These are phyloP conservation scores for Suncus etruscus DNA, from an alignment of 2,113 vertebrate genomes.

Conservation along the genomic window DNA sequence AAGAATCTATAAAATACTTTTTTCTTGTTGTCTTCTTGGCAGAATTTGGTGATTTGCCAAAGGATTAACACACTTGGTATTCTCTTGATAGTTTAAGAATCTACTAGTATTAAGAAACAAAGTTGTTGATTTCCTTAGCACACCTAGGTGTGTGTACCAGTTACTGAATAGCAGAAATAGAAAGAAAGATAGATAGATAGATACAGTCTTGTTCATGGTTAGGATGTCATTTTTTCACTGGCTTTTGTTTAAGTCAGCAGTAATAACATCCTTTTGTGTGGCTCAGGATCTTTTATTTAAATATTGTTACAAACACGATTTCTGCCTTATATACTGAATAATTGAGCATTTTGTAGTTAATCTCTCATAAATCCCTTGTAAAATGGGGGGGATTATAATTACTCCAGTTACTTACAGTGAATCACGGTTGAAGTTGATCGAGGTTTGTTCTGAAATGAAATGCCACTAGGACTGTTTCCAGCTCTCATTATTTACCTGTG, in stretches of 20 bases:
- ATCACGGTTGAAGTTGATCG: not conserved
- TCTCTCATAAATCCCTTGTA: not conserved
- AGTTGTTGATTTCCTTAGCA: not conserved
- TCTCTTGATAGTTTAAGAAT: slow-evolving; percentile 37
- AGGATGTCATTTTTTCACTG: not conserved
- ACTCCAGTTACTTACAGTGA: not conserved
- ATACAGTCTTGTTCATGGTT: not conserved
- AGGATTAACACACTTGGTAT: not conserved
- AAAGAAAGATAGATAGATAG: not conserved
- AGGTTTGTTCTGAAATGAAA: slow-evolving; percentile 40
- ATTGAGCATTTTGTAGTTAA: not conserved
- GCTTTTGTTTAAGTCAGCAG: not conserved
- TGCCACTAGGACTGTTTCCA: not conserved
- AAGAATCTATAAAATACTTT: slow-evolving; percentile 34
- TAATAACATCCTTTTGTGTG: not conserved
- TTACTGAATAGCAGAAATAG: not conserved
- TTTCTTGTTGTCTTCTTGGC: slow-evolving; percentile 9
- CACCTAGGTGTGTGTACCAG: not conserved
- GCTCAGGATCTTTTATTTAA: not conserved
- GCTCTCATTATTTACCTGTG: not conserved
- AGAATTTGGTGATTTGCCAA: slow-evolving; percentile 16
- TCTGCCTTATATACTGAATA: not conserved
- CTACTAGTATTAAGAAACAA: slow-evolving; percentile 6
- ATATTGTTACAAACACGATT: not conserved
- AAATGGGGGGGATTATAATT: not conserved